Evolutionary conservation across 1,140 invertebrate species (phyloP).

Genomic region (Meloidogyne chitwoodi): DNA sequence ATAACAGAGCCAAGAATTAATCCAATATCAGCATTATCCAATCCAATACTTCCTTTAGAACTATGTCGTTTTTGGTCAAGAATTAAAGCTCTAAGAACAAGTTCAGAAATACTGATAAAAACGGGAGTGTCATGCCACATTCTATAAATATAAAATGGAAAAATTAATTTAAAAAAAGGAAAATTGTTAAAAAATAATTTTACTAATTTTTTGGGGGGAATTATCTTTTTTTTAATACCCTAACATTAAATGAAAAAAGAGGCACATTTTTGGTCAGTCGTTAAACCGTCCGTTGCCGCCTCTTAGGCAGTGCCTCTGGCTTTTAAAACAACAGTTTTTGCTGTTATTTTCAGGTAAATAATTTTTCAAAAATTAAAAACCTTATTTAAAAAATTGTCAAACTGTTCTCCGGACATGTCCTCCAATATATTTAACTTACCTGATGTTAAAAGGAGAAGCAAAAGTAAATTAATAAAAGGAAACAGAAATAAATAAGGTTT

Average conservation of each 20-base stretch:
- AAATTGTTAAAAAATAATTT: neutral
- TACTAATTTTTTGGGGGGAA: neutral
- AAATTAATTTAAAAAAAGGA: neutral
- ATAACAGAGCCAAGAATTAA: slow-evolving; percentile 28
- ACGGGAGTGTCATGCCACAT: slow-evolving; percentile 26
- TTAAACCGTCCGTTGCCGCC: neutral
- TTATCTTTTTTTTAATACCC: neutral
- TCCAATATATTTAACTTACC: no score
- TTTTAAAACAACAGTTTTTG: neutral
- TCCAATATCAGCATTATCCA: slow-evolving; percentile 15
- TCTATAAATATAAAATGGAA: neutral
- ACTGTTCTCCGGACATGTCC: no score
- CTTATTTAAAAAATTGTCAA: no score
- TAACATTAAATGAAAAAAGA: no score
- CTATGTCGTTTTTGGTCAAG: slow-evolving; percentile 7
- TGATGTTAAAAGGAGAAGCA: no score
- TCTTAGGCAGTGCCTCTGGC: neutral
- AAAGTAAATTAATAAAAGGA: no score
- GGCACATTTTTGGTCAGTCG: neutral
- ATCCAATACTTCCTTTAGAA: neutral
- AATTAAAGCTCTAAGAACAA: slow-evolving; percentile 21
- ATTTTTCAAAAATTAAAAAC: no score
- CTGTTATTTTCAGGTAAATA: no score
- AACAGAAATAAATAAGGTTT: no score
- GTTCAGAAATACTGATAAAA: slow-evolving; percentile 30